Conservation (phyloP, 2,888 invertebrate species). For the Rhodophaea formosa region DNA sequence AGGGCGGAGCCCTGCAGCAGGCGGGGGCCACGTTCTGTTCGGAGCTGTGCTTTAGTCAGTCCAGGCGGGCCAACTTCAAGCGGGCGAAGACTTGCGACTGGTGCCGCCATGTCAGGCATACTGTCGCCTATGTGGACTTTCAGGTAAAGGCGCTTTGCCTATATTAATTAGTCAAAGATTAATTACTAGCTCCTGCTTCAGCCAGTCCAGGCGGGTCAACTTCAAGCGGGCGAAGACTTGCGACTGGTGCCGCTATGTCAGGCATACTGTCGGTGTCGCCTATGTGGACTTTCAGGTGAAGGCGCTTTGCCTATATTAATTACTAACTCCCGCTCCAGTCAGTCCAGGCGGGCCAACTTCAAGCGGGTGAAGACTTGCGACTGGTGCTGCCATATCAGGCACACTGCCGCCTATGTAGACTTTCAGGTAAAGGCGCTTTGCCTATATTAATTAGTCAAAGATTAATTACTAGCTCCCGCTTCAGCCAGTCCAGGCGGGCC, state of each 20-base stretch:
- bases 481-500: no score
- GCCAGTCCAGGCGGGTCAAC: no score
- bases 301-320: no score
- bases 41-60: constrained; percentile 94
- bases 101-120: constrained; percentile 94
- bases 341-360: constrained; percentile 93
- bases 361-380: constrained; percentile 96
- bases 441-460: no score
- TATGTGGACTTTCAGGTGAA: no score
- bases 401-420: constrained; percentile 95
- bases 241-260: no score
- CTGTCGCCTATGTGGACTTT: constrained; percentile 95
- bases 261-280: no score
- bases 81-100: constrained; percentile 96
- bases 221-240: no score
- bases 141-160: constrained; percentile 78
- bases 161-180: no score
- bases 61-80: constrained; percentile 93
- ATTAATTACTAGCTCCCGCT: no score
- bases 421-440: constrained; percentile 83
- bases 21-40: constrained; percentile 87
- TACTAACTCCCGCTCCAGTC: no score
- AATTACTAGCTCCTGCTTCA: no score
- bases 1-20: constrained; percentile 73
- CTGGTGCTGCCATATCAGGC: constrained; percentile 95